These are phyloP conservation scores for Nyctalus aviator DNA, from an alignment of 2,797 vertebrate species.

Conservation along the genomic window DNA sequence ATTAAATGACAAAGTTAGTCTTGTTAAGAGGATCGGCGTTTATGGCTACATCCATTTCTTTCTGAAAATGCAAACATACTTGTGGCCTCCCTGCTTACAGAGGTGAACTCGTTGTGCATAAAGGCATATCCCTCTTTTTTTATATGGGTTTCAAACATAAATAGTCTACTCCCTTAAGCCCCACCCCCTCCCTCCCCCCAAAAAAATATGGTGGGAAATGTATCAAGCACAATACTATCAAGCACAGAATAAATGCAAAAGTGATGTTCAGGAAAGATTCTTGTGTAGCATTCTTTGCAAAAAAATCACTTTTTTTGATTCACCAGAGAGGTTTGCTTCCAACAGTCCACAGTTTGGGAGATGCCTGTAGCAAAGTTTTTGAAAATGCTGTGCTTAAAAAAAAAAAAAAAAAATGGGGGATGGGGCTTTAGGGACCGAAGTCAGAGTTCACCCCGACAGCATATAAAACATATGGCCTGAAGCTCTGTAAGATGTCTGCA, in stretches of 20 bases:
- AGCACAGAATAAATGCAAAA: conserved; percentile 17
- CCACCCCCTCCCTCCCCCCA: background rate
- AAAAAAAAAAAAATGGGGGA: conserved; percentile 26
- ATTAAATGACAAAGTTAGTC: conserved; percentile 79
- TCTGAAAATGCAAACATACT: conserved; percentile 58
- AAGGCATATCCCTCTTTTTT: background rate
- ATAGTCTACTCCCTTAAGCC: background rate
- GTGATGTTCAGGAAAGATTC: background rate
- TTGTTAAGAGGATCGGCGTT: conserved; percentile 70
- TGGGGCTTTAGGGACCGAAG: background rate
- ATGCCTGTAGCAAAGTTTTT: background rate
- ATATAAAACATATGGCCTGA: conserved; percentile 67
- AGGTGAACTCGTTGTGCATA: background rate
- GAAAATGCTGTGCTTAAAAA: conserved; percentile 49
- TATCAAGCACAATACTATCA: background rate
- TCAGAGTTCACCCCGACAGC: conserved; percentile 56
- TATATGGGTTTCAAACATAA: conserved; percentile 52
- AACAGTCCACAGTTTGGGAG: conserved; percentile 34
- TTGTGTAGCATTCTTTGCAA: conserved; percentile 3
- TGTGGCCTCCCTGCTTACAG: background rate
- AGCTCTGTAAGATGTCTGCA: conserved; percentile 64
- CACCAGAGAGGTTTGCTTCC: conserved; percentile 7
- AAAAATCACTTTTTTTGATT: background rate
- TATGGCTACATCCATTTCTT: conserved; percentile 59
- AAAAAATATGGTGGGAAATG: background rate